Evolutionary conservation across 2,888 invertebrate species (phyloP), one percentile per base, ranked within the genome.

Genomic region (Acanthosepion lycidas): DNA sequence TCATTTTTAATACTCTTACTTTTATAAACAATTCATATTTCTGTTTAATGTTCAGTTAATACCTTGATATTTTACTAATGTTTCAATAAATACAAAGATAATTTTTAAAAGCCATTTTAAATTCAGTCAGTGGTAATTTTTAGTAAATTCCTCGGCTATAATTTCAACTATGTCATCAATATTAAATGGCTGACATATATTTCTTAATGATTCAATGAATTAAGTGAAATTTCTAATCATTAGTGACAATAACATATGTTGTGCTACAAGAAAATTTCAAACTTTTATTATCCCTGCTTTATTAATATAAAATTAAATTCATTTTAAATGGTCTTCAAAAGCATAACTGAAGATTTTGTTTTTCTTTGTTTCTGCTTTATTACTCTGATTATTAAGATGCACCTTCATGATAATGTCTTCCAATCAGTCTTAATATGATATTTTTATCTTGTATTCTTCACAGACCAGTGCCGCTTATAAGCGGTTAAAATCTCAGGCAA

Each of bases 401-500:
- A 0, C 9, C 8, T 20, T 92, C 49, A 92, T 92, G 23, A 49
- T 92, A 48, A 92, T 92, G 26, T 92, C 28, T 51, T 49, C 33
- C 48, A 49, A 8, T 49, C 28, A 49, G 33, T 49, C 49, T 48
- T n/a, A 78, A 78, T 78, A 78, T 78, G 15, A 78, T 42, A 93
- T 51, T 93, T 42, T 2, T 92, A n/a, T 49, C 53, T 93, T 53
- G 49, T 49, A 20, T 48, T 23, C 33, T 93, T n/a, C n/a, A n/a
- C 93, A 93, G 93, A 49, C 93, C 12, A 93, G 53, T n/a, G 93
- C 93, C 53, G 51, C 94, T 42, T 94, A 94, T 59, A 55, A 59
- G 94, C 94, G 94, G 64, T 94, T 94, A 59, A 94, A 94, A 94
- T 94, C 64, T 33, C 94, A 94, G 94, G 42, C 33, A 48, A 94